Evolutionary conservation across 2,888 invertebrate species (phyloP), one percentile per base, ranked within the genome.

Genomic region (Chironomus riparius): DNA sequence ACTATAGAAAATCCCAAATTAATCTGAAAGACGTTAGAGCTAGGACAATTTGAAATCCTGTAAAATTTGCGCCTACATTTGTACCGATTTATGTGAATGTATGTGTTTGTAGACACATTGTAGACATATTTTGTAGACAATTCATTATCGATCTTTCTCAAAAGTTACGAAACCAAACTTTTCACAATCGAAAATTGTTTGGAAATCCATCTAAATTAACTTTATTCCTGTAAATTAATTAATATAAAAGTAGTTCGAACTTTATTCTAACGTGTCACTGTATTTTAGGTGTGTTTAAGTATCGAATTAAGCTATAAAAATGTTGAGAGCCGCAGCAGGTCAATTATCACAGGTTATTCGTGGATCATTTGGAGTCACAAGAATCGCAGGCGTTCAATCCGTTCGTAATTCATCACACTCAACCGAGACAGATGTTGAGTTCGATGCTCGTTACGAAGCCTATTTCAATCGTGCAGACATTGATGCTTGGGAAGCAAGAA

Each of bases 401-500:
- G 84, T 83, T 15, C 81, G 83, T 76, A 80, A 81, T 74, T 79
- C 80, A 24, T 78, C 83, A 15, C 87, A 88, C 79, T 86, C 82
- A 10, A 86, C 87, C 24, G 94, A 95, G 84, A 88, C 91, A 56
- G 94, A 94, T 78, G 94, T 92, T 81, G 92, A 93, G 81, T 95
- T 95, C 84, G 95, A 96, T 84, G 85, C 87, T 80, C 89, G 90
- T 85, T 95, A 92, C 83, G 92, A 91, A 82, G 87, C 89, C 65
- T 97, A 88, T 85, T 95, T 97, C 87, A 92, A 90, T 83, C 90
- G 93, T 77, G 86, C 88, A 77, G 93, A 94, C 80, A 92, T 95
- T 82, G 95, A 95, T 83, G 91, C 91, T 71, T 96, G 95, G 96
- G 93, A 94, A 85, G 87, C 94, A 81, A 89, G 95, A 76, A 92